phyloP scores from a whole-genome alignment of 2,113 vertebrate species.

The Empidonax traillii region DNA sequence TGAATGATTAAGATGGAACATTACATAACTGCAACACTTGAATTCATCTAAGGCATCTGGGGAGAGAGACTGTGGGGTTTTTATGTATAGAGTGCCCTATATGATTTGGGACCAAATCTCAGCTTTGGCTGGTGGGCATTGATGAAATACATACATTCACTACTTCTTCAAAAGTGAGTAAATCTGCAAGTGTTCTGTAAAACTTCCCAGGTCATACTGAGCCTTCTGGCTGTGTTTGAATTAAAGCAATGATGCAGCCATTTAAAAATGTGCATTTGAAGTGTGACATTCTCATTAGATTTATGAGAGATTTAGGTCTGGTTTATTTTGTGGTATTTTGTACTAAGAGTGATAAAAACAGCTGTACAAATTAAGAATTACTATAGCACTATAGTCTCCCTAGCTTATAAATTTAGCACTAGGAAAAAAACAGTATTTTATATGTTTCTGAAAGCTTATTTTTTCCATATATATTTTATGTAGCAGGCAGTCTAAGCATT shows the following conservation, averaged over 20 bases:
- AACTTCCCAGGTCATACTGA: background rate
- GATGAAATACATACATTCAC: background rate
- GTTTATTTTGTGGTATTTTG: conserved; percentile 27
- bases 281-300: background rate
- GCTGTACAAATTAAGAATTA: conserved; percentile 45
- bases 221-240: conserved; percentile 33
- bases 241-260: conserved; percentile 5
- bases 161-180: background rate
- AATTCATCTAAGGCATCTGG: background rate
- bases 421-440: background rate
- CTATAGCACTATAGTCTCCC: background rate
- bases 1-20: background rate
- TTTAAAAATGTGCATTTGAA: conserved; percentile 30
- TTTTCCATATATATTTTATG: conserved; percentile 29
- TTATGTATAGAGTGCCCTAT: background rate
- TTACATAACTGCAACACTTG: background rate
- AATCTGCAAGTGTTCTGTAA: background rate
- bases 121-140: background rate
- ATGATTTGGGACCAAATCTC: background rate
- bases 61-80: background rate
- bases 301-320: conserved; percentile 5
- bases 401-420: conserved; percentile 13
- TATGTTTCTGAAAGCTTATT: conserved; percentile 13
- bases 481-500: background rate
- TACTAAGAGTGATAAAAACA: conserved; percentile 20